Evolutionary conservation across 2,797 vertebrate species (phyloP).

Genomic region (Anniella stebbinsi): DNA sequence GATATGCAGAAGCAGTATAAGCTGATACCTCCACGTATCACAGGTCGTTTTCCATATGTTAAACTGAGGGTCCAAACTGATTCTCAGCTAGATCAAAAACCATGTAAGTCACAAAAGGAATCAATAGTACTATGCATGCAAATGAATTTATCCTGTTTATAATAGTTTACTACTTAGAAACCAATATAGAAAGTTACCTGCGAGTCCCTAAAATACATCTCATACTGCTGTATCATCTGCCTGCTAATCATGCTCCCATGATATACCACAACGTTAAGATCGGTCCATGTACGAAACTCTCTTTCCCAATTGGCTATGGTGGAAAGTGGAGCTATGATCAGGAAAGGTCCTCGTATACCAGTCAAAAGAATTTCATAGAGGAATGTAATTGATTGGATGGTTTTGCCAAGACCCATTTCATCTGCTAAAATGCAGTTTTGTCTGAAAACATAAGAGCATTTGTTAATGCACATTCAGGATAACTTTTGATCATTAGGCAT

Average conservation of each 20-base stretch:
- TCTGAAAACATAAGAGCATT: conserved; percentile 77
- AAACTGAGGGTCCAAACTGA: background rate
- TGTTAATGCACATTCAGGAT: background rate
- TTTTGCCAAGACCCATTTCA: conserved; percentile 99
- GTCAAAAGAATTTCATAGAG: conserved; percentile 92
- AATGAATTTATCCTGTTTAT: background rate
- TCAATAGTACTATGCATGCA: conserved; percentile 14
- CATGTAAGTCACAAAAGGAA: background rate
- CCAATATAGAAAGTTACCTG: conserved; percentile 83
- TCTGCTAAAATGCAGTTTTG: conserved; percentile 99
- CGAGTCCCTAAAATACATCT: conserved; percentile 98
- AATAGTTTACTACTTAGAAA: background rate
- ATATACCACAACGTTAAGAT: conserved; percentile 96
- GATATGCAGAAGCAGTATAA: background rate
- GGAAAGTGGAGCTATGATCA: conserved; percentile 98
- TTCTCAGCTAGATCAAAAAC: background rate
- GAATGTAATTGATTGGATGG: conserved; percentile 99
- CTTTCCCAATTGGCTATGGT: conserved; percentile 99
- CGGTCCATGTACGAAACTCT: conserved; percentile 96
- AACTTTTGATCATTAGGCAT: background rate
- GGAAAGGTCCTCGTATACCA: conserved; percentile 93
- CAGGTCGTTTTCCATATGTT: background rate
- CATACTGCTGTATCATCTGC: conserved; percentile 99
- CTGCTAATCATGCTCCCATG: conserved; percentile 97
- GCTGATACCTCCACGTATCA: background rate